These are phyloP conservation scores for Oreochromis mossambicus DNA, from an alignment of 2,797 vertebrate genomes.

Conservation along the genomic window DNA sequence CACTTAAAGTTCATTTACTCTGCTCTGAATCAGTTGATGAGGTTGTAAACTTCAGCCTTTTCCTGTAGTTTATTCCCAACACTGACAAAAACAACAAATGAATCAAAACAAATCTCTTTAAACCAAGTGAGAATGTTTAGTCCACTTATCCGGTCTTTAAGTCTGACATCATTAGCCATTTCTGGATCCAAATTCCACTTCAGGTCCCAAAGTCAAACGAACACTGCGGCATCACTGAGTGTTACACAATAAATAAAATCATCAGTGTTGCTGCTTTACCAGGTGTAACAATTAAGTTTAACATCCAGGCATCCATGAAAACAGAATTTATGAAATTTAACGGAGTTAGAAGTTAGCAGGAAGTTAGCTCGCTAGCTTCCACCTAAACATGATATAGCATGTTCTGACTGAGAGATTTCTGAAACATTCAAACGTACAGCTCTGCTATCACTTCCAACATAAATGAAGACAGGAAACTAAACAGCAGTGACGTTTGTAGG, in stretches of 20 bases:
- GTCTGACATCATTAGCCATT: neutral
- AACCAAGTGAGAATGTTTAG: neutral
- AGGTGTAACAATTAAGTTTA: neutral
- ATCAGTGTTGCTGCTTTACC: fast-evolving
- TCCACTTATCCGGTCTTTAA: neutral
- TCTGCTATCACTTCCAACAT: fast-evolving
- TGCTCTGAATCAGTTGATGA: neutral
- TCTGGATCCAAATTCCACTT: neutral
- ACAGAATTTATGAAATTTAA: neutral
- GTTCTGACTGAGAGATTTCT: neutral
- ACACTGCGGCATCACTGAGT: neutral
- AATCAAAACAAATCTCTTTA: neutral
- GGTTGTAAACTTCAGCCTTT: neutral
- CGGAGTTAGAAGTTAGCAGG: neutral
- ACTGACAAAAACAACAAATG: neutral
- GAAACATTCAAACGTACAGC: neutral
- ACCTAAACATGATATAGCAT: fast-evolving
- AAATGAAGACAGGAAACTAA: neutral
- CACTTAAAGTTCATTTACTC: neutral
- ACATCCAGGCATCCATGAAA: neutral
- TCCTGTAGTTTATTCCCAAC: fast-evolving
- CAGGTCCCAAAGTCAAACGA: neutral
- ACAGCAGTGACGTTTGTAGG: neutral
- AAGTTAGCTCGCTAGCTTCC: neutral
- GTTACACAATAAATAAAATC: neutral